Base-by-base conservation (phyloP, 1,140 invertebrate species). In the Orius insidiosus region DNA sequence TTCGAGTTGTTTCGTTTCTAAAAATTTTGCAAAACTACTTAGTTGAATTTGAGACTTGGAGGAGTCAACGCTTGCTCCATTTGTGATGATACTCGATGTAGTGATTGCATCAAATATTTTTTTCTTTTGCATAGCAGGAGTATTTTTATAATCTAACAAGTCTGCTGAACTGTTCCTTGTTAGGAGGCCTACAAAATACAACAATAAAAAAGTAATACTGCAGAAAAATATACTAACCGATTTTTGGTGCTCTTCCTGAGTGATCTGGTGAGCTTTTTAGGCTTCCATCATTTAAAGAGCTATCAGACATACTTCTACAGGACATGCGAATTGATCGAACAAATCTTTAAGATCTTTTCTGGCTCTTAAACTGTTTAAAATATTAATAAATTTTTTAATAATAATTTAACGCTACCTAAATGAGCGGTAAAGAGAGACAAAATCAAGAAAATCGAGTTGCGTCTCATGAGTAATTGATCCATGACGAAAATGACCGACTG, bases 381-480 rank as follows among this genome's bases (percentile, higher is more conserved):
- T 15, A 14, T 46, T 24, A n/a, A 18, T 33, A 35, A 15, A 3
- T 46, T 44, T 31, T 16, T 9, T 44, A 11, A 10, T 3, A 13
- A 19, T 14, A n/a, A n/a, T n/a, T n/a, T n/a, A n/a, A n/a, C n/a
- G n/a, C n/a, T n/a, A 78, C 75, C 75, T 79, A 63, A 96, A 96
- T 37, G 88, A 87, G 55, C 85, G 75, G 67, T 90, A 96, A 15
- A 97, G 67, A 38, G 85, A 78, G 13, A 90, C 78, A 61, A 93
- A 94, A 62, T 95, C 88, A 52, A 83, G 71, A 61, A 97, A 94
- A 59, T 85, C 81, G 51, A 95, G 62, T 57, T 89, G 80, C 1
- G 84, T 88, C 59, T 90, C 85, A 57, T 85, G 84, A 19, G 85
- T 82, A n/a, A 83, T 80, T 18, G 77, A 80, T 5, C 76, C 77